phyloP scores from a whole-genome alignment of 1,140 invertebrate genomes.

The Drosophila mayri region DNA sequence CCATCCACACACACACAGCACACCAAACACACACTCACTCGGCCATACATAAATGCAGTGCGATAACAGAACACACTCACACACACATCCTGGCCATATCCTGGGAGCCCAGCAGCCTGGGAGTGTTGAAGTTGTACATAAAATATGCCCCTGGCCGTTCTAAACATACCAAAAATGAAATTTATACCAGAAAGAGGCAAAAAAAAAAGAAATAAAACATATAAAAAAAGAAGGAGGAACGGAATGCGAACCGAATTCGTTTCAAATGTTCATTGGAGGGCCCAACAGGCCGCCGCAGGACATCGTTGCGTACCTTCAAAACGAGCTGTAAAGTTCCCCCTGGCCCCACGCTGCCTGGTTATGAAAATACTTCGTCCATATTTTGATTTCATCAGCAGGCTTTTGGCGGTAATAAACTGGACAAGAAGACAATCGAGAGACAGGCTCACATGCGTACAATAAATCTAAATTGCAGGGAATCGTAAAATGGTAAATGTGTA shows the following conservation, averaged over 20 bases:
- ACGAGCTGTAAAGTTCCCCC: slow-evolving; percentile 75
- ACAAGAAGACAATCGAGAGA: slow-evolving; percentile 58
- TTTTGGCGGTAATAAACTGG: slow-evolving; percentile 72
- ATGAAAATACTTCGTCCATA: slow-evolving; percentile 75
- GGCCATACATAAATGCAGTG: slow-evolving; percentile 72
- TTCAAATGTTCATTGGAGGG: slow-evolving; percentile 60
- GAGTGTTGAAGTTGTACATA: slow-evolving; percentile 82
- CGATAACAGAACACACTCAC: slow-evolving; percentile 43
- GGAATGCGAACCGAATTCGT: slow-evolving; percentile 55
- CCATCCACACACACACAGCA: slow-evolving; percentile 24
- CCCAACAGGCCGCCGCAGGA: slow-evolving; percentile 69
- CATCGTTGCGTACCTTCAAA: slow-evolving; percentile 75
- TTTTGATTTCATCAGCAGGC: slow-evolving; percentile 79
- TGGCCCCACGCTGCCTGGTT: slow-evolving; percentile 32
- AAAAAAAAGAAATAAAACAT: slow-evolving; percentile 40
- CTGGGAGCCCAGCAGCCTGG: slow-evolving; percentile 31
- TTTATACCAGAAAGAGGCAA: slow-evolving; percentile 73
- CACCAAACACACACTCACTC: slow-evolving; percentile 15
- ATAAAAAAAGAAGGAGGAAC: slow-evolving; percentile 3
- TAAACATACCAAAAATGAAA: slow-evolving; percentile 84
- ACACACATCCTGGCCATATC: slow-evolving; percentile 44
- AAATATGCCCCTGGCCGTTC: slow-evolving; percentile 75
- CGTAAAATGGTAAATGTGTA: slow-evolving; percentile 11
- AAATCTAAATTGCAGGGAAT: slow-evolving; percentile 4
- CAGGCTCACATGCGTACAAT: slow-evolving; percentile 3